Percentiles rank a stretch among this genome's conserved stretches.
These are phyloP conservation scores for Clamator glandarius DNA, from an alignment of 2,797 vertebrate genomes.

Conservation along the genomic window DNA sequence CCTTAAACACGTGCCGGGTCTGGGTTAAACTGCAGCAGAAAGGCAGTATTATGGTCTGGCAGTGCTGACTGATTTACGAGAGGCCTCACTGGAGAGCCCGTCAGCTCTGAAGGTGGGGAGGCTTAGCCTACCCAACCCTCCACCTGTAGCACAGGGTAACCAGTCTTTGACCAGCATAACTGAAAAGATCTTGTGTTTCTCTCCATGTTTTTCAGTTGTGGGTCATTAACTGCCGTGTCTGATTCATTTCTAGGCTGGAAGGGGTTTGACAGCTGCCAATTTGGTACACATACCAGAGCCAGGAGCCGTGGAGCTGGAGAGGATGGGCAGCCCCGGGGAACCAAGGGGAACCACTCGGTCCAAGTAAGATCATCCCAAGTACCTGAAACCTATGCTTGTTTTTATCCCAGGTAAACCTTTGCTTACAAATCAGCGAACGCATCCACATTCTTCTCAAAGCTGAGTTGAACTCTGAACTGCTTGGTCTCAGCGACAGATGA, in stretches of 20 bases:
- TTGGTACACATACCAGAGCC: conserved; percentile 32
- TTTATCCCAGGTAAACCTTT: background rate
- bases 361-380: background rate
- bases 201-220: background rate
- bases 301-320: background rate
- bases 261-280: conserved; percentile 48
- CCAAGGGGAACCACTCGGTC: no score
- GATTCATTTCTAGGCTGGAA: conserved; percentile 20
- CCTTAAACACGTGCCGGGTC: background rate
- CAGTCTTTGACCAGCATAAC: rapidly evolving
- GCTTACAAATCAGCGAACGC: background rate
- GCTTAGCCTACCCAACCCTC: background rate
- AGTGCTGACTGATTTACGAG: background rate
- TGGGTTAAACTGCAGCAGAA: background rate
- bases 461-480: background rate
- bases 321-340: background rate
- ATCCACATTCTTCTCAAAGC: background rate
- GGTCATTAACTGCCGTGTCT: background rate
- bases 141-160: background rate
- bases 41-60: background rate
- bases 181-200: conserved; percentile 13
- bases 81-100: background rate
- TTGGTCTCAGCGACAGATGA: rapidly evolving
- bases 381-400: background rate
- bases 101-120: background rate